phyloP scores from a whole-genome alignment of 1,140 invertebrate genomes.

The Chlorops oryzae region DNA sequence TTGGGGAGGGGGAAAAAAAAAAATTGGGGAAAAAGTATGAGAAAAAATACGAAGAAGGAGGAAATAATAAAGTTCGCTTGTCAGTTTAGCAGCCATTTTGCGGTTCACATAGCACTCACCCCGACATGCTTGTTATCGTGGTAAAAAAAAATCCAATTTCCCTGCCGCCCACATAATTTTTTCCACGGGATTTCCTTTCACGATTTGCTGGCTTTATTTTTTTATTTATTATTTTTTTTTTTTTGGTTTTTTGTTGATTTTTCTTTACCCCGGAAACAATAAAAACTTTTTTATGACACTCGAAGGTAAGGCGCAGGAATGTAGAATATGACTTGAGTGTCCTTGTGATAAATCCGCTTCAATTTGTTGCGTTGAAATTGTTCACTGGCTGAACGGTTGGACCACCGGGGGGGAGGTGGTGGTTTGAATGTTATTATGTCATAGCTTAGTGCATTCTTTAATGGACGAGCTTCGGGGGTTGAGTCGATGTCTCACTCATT shows the following conservation, averaged over 20 bases:
- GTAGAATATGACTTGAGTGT: constrained; percentile 8
- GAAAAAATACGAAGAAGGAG: neutral
- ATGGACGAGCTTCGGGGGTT: too few species aligned
- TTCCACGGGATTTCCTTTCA: too few species aligned
- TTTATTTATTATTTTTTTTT: neutral
- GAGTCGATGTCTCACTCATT: too few species aligned
- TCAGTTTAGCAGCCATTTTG: constrained; percentile 49
- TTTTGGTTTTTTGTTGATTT: constrained; percentile 1
- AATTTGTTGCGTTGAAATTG: constrained; percentile 31
- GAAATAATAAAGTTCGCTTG: constrained; percentile 47
- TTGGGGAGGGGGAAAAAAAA: constrained; percentile 2
- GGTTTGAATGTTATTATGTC: constrained; percentile 13
- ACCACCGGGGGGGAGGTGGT: too few species aligned
- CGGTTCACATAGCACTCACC: constrained; percentile 42
- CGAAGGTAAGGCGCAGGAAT: too few species aligned
- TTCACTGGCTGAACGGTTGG: neutral
- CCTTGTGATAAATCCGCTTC: constrained; percentile 45
- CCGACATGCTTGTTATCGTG: too few species aligned
- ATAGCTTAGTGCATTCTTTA: constrained; percentile 14
- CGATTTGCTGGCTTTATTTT: neutral
- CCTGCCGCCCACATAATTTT: too few species aligned
- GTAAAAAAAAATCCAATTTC: constrained; percentile 6
- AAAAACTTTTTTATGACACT: constrained; percentile 48
- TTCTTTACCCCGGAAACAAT: constrained; percentile 24
- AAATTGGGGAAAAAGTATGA: neutral